A percentile compares a stretch with the other conserved stretches of the same genome.
These are phyloP conservation scores for Panopea generosa DNA, from an alignment of 2,888 invertebrate species.

Conservation along the genomic window DNA sequence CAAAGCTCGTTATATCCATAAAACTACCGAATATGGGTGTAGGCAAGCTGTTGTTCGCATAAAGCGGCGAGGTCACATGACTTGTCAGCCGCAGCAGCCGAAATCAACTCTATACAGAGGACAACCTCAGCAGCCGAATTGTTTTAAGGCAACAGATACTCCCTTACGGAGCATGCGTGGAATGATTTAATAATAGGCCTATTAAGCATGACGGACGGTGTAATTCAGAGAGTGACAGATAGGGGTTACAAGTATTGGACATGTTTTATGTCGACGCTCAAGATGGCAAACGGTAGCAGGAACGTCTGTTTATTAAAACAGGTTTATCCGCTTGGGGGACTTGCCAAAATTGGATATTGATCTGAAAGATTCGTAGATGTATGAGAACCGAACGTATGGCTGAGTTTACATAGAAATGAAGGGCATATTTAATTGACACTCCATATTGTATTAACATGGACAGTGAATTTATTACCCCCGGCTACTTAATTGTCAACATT, in stretches of 20 bases:
- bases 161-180: constrained; percentile 44
- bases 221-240: constrained; percentile 28
- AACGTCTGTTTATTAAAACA: too few species aligned
- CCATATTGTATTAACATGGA: too few species aligned
- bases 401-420: too few species aligned
- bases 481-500: too few species aligned
- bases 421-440: too few species aligned
- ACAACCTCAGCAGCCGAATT: constrained; percentile 11
- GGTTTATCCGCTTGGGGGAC: background rate
- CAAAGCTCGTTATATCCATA: constrained; percentile 13
- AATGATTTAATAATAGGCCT: constrained; percentile 40
- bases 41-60: constrained; percentile 41
- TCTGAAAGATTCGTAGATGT: background rate
- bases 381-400: too few species aligned
- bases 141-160: constrained; percentile 19
- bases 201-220: constrained; percentile 21
- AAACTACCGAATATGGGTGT: constrained; percentile 48
- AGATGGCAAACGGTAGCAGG: too few species aligned
- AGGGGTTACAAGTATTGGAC: constrained; percentile 28
- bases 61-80: constrained; percentile 26
- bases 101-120: constrained; percentile 23
- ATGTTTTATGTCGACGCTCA: background rate
- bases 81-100: constrained; percentile 41
- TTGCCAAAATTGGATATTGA: constrained; percentile 4
- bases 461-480: too few species aligned